Evolutionary conservation across 2,113 vertebrate genomes (phyloP), one percentile per base, ranked within the genome.

Genomic region (Platysteira castanea): DNA sequence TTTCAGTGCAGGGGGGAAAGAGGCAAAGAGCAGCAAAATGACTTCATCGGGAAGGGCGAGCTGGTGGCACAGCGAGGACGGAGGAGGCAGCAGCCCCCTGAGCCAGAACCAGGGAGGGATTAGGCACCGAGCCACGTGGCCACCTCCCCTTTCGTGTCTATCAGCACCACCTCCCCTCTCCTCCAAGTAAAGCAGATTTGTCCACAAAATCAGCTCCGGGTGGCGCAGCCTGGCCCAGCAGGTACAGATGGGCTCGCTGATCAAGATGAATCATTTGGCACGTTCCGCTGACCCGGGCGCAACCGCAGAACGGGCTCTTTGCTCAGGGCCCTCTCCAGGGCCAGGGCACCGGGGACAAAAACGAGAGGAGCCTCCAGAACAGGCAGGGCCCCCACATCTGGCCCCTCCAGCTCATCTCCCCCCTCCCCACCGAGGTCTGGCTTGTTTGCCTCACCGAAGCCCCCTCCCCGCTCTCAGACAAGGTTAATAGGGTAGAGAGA

Each of bases 401-500:
- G 71, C 30, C 69, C 70, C 85, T 75, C 21, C 2, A 11, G 41
- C 84, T 85, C 39, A 0, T 33, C 35, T 59, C 3, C 64, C 56
- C 46, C 30, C 39, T n/a, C 56, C 44, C 52, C 85, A 59, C 13
- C 44, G 7, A 84, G 35, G 33, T 64, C 71, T 79, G 87, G 42
- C 60, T 64, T 80, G 50, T 77, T 74, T 65, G 46, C 53, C 70
- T 33, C 76, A 12, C 49, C n/a, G 2, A 74, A 65, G 56, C 85
- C 59, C 77, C 73, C 39, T 89, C 89, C 80, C 81, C 2, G 27
- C 49, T 89, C 91, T 73, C 93, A 74, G 93, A 73, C 95, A 95
- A 97, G 94, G 97, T 96, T 98, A 97, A 97, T 91, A 94, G 95
- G 91, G 82, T 97, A 87, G 96, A 98, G 96, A 97, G 95, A 90